phyloP scores from a whole-genome alignment of 2,113 vertebrate species.

The Alectura lathami region DNA sequence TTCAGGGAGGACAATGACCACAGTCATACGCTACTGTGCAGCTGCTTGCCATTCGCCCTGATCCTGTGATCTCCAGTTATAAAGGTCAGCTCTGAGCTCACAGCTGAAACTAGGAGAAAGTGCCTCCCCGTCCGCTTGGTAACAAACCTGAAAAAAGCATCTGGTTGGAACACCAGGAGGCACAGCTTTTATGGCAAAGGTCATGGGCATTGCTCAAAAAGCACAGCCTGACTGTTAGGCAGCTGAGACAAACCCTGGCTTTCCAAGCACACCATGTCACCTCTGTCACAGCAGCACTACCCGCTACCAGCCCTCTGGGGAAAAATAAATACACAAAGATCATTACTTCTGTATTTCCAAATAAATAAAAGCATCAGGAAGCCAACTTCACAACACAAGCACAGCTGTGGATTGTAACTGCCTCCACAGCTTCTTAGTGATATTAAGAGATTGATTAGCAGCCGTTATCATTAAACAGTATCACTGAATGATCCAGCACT shows the following conservation, averaged over 20 bases:
- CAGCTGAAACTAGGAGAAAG: conserved; percentile 1
- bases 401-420: background rate
- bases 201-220: background rate
- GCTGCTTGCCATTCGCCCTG: conserved; percentile 51
- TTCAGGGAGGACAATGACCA: conserved; percentile 58
- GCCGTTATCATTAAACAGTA: background rate
- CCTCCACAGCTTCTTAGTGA: background rate
- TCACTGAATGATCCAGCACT: background rate
- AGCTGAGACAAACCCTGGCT: background rate
- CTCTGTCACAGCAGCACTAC: background rate
- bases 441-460: background rate
- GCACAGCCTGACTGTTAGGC: accelerated
- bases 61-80: conserved; percentile 36
- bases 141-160: background rate
- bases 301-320: accelerated
- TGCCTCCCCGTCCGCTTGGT: background rate
- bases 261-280: accelerated
- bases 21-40: conserved; percentile 54
- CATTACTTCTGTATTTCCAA: background rate
- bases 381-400: background rate
- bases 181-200: accelerated
- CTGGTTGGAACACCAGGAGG: background rate
- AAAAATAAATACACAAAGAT: background rate
- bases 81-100: conserved; percentile 63
- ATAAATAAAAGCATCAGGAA: background rate